These are phyloP conservation scores for Sphenodon punctatus DNA, from an alignment of 2,797 vertebrate species.

Conservation along the genomic window DNA sequence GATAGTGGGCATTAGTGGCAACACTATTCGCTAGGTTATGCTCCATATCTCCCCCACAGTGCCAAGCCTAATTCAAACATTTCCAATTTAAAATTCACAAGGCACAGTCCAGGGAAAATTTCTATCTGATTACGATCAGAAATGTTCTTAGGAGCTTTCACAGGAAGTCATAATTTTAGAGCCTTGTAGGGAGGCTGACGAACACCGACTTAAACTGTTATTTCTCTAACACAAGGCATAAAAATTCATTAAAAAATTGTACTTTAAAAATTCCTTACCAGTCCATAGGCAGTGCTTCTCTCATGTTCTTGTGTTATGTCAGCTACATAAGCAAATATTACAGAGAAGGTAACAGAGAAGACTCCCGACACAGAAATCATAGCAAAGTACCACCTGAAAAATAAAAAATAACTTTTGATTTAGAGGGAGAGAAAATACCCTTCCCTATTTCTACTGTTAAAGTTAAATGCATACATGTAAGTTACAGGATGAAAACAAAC, in stretches of 20 bases:
- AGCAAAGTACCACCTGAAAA: slow-evolving; percentile 93
- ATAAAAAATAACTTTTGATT: slow-evolving; percentile 50
- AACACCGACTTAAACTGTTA: too few species aligned
- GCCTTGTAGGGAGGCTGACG: too few species aligned
- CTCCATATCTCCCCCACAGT: too few species aligned
- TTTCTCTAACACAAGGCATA: too few species aligned
- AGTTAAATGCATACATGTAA: too few species aligned
- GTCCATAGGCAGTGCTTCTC: slow-evolving; percentile 91
- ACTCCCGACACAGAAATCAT: slow-evolving; percentile 94
- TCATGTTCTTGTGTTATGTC: slow-evolving; percentile 91
- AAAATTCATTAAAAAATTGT: not conserved
- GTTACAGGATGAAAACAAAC: too few species aligned
- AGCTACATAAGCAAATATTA: slow-evolving; percentile 95
- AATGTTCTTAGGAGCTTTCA: too few species aligned
- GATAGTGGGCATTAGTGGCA: too few species aligned
- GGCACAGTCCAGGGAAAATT: not conserved
- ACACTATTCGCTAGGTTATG: too few species aligned
- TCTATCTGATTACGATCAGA: too few species aligned
- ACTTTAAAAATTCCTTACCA: slow-evolving; percentile 76
- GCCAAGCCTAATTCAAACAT: not conserved
- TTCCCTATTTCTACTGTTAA: not conserved
- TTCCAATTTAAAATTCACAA: not conserved
- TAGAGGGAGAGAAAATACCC: not conserved
- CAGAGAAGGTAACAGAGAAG: slow-evolving; percentile 96
- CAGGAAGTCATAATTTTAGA: too few species aligned